Evolutionary conservation across 2,113 vertebrate genomes (phyloP), one percentile per base, ranked within the genome.

Genomic region (Neodontobutis hainanensis): DNA sequence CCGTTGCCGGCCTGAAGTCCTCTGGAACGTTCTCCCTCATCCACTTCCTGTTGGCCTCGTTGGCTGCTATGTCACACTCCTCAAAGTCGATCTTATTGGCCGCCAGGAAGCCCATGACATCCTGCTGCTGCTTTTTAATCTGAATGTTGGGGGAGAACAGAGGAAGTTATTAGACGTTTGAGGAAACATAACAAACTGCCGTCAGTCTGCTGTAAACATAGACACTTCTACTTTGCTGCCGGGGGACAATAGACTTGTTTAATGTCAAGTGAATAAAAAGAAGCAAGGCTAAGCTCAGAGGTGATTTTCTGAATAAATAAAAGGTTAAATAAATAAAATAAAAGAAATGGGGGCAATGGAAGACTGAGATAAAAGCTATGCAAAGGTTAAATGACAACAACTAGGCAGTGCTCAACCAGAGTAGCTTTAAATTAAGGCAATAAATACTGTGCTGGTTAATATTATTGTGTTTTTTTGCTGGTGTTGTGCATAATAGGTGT

Each of bases 91-190:
- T 99, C 90, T 97, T 98, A 89, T 99, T 97, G 83, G 92, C 95
- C 57, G 95, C 92, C 74, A 99, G 88, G 89, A 97, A 98, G 34
- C 95, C 93, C 85, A 95, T 83, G 6, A 99, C 94, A 82, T 97
- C 96, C 91, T 98, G 96, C 81, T 99, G 97, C 85, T 99, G 94
- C 90, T 99, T 99, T 91, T 99, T 99, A 78, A 99, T 97, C 97
- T 99, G 90, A 2, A 4, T 34, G 66, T 0, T 45, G 40, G 5
- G 44, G 73, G 74, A 45, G 68, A 57, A 75, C 16, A 78, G 57
- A 11, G 70, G 86, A 81, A 85, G 78, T 66, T 68, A 75, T 77
- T 63, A 60, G 74, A 81, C 80, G 53, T 43, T n/a, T 19, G 72
- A 83, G 74, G 70, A 80, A 79, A 48, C 71, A 57, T 9, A 49